phyloP scores from a whole-genome alignment of 1,140 invertebrate species.

The Brachionus rubens region DNA sequence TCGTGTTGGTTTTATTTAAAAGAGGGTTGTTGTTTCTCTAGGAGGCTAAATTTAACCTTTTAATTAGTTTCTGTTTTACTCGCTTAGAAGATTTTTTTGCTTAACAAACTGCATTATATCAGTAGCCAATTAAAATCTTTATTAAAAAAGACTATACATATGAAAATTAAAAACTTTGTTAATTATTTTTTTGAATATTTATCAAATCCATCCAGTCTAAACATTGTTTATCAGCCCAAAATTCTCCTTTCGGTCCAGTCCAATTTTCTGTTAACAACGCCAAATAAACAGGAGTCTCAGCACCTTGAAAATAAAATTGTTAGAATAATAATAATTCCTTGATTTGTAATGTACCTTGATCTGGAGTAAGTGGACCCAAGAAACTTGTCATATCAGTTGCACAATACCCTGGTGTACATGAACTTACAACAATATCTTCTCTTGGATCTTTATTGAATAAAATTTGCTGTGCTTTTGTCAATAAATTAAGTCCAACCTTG shows the following conservation, averaged over 20 bases:
- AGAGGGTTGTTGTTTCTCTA: too few species aligned
- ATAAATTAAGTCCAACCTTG: constrained; percentile 67
- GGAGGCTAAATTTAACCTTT: too few species aligned
- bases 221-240: constrained; percentile 13
- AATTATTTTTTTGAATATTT: constrained; percentile 2
- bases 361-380: constrained; percentile 66
- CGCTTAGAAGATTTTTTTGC: too few species aligned
- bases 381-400: constrained; percentile 72
- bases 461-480: constrained; percentile 68
- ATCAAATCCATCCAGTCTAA: neutral
- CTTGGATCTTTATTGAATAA: constrained; percentile 63
- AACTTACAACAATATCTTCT: constrained; percentile 67
- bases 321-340: neutral
- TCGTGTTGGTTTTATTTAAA: too few species aligned
- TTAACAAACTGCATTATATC: too few species aligned
- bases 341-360: neutral
- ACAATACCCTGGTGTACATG: constrained; percentile 66
- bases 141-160: too few species aligned
- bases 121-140: too few species aligned
- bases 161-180: too few species aligned
- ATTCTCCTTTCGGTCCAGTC: constrained; percentile 8
- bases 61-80: too few species aligned
- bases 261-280: constrained; percentile 1
- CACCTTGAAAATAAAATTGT: constrained; percentile 59
- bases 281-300: constrained; percentile 58